A percentile compares a stretch with the other conserved stretches of the same genome.
phyloP scores from a whole-genome alignment of 2,888 invertebrate species.

The Celastrina argiolus region DNA sequence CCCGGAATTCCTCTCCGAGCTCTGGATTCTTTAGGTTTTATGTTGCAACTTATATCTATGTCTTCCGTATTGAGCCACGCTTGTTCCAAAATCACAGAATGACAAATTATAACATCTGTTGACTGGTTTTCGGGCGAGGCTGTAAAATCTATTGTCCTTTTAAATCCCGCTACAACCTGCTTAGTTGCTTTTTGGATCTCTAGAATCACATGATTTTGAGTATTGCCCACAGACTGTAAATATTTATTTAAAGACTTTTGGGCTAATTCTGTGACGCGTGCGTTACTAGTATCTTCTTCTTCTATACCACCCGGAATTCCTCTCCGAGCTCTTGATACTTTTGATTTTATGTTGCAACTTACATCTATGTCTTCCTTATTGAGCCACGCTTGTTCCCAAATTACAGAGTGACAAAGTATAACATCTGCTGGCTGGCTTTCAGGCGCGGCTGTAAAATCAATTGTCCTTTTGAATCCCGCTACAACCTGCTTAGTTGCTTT shows the following conservation, averaged over 20 bases:
- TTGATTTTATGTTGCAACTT: neutral
- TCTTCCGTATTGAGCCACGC: conserved; percentile 59
- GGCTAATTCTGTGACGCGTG: conserved; percentile 42
- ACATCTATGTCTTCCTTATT: no score
- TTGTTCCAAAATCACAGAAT: conserved; percentile 68
- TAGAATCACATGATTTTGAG: conserved; percentile 38
- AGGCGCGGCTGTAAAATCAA: no score
- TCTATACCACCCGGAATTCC: conserved; percentile 28
- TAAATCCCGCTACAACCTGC: conserved; percentile 43
- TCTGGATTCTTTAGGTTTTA: no score
- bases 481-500: no score
- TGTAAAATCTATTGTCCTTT: conserved; percentile 45
- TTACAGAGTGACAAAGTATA: no score
- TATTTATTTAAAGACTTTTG: conserved; percentile 45
- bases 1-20: neutral
- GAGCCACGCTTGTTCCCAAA: no score
- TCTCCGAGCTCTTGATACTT: neutral
- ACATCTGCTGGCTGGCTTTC: no score
- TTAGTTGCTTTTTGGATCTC: conserved; percentile 43
- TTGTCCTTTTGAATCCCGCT: no score
- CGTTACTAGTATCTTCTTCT: conserved; percentile 36
- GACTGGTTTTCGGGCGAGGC: conserved; percentile 37
- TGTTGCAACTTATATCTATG: no score
- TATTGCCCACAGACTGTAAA: conserved; percentile 35
- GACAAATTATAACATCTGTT: conserved; percentile 44